Evolutionary conservation across 2,113 vertebrate species (phyloP), one percentile per base, ranked within the genome.

Genomic region (Barbus barbus): DNA sequence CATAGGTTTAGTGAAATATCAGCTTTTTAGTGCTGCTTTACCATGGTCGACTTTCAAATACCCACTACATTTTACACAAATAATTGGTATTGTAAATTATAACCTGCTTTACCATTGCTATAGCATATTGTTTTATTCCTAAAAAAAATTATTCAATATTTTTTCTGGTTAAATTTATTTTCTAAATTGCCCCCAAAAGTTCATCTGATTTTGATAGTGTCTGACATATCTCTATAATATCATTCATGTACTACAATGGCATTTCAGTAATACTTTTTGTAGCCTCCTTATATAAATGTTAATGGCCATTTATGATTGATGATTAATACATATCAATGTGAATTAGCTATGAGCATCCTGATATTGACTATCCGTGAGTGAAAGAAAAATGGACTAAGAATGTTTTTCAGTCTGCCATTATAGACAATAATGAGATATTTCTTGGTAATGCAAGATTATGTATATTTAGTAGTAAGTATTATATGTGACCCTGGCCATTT

Each of bases 1-100:
- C n/a, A 77, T 41, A 61, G 38, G 53, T 67, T n/a, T 75, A 12
- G 56, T 26, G 26, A 28, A 51, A 48, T 83, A 8, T 74, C 28
- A 18, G 75, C 18, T 44, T 79, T 56, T 56, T 80, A 67, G 26
- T n/a, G 18, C 60, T 46, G 38, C 38, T 80, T 63, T 46, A 65
- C 78, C 56, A 26, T 46, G 63, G 56, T 26, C 1, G 3, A 61
- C 36, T 14, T 14, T 61, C 33, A 61, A 60, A 78, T 60, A n/a
- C 12, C n/a, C 4, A 24, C 13, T 63, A 26, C 12, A 9, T 26
- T 78, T 22, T 36, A 5, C 12, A 38, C 22, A n/a, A 33, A 78
- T 24, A 8, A 60, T 38, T 24, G 20, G 56, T 63, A 22, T 22
- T 12, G 13, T 24, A 24, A 56, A 51, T 58, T n/a, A 58, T 61